Conservation (phyloP, 2,797 vertebrate genomes). For the Lerista edwardsae region DNA sequence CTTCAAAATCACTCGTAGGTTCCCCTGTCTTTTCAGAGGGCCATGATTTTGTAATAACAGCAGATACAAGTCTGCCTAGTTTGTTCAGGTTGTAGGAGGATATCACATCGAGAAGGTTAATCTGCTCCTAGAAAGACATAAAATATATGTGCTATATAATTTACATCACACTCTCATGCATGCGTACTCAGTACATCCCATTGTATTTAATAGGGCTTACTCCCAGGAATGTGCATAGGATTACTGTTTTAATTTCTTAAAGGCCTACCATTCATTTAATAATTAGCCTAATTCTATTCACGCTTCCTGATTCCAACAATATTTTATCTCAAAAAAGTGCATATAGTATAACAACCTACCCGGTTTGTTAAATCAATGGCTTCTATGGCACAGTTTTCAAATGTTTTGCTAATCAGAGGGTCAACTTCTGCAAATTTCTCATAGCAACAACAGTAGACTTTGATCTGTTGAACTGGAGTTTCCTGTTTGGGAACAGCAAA, state of each 20-base stretch:
- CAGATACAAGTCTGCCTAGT: conserved; percentile 86
- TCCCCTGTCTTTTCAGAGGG: conserved; percentile 69
- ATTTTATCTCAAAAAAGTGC: neutral
- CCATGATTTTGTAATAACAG: conserved; percentile 89
- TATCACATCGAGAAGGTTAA: conserved; percentile 67
- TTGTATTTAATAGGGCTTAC: too few species aligned
- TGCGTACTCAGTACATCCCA: too few species aligned
- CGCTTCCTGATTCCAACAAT: neutral
- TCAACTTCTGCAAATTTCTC: conserved; percentile 19
- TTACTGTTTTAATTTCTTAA: neutral
- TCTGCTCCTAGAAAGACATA: conserved; percentile 42
- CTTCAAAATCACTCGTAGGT: conserved; percentile 62
- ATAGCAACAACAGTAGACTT: conserved; percentile 79
- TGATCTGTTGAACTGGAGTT: conserved; percentile 73
- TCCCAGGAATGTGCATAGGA: too few species aligned
- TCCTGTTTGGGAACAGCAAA: conserved; percentile 75
- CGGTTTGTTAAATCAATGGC: conserved; percentile 86
- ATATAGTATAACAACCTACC: conserved; percentile 72
- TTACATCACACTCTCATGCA: neutral
- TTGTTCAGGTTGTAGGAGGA: conserved; percentile 65
- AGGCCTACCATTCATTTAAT: neutral
- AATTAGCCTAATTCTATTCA: neutral
- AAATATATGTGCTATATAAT: neutral
- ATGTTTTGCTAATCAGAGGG: conserved; percentile 72
- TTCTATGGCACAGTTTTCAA: conserved; percentile 87